Evolutionary conservation across 2,113 vertebrate genomes (phyloP).

Genomic region (Paramormyrops kingsleyae): DNA sequence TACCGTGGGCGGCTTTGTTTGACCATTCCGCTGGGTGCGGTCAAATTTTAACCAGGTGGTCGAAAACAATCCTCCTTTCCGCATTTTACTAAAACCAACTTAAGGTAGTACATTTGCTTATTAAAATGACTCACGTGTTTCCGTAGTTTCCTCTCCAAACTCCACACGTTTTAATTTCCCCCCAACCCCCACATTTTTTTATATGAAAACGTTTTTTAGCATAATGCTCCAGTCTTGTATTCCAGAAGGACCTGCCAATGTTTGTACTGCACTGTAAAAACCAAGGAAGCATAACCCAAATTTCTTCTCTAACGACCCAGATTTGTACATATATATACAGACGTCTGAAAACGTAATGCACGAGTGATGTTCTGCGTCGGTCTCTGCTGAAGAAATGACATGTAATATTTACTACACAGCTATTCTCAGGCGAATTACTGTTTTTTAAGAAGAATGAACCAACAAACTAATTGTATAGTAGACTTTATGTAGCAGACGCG

Average conservation of each 20-base stretch:
- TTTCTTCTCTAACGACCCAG: not conserved
- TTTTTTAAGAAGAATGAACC: not conserved
- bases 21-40: not conserved
- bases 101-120: not conserved
- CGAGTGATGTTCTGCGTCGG: not conserved
- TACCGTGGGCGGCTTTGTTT: not conserved
- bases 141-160: not conserved
- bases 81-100: not conserved
- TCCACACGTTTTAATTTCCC: not conserved
- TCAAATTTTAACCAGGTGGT: not conserved
- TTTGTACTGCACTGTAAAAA: not conserved
- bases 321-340: not conserved
- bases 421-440: not conserved
- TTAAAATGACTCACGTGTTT: not conserved
- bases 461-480: not conserved
- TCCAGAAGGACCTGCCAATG: not conserved
- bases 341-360: not conserved
- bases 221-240: not conserved
- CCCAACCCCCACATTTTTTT: not conserved
- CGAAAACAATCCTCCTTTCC: not conserved
- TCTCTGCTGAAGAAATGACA: not conserved
- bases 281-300: not conserved
- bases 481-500: not conserved
- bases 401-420: not conserved
- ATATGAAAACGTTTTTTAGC: not conserved